Evolutionary conservation across 2,797 vertebrate species (phyloP), one percentile per base, ranked within the genome.

Genomic region (Taenioides sp.): DNA sequence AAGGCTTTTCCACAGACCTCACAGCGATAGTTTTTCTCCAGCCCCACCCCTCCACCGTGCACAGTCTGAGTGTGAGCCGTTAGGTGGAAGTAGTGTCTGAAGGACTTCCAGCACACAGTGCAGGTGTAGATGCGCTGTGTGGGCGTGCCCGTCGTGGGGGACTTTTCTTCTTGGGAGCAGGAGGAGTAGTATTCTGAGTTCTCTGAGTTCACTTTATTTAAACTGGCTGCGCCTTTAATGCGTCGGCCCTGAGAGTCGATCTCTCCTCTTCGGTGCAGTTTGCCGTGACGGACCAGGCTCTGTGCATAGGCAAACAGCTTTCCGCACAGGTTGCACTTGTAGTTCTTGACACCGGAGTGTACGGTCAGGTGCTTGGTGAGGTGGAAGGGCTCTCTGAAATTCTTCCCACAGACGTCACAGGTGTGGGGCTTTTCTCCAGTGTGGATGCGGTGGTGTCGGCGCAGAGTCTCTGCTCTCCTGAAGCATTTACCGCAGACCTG

Each of bases 271-370:
- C 96, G 87, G 81, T 98, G 97, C 77, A 97, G 86, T 80, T 97
- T 97, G 14, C 95, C 95, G 59, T 98, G 97, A 0, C 97, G 91
- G 1, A 97, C 97, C 2, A 98, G 92, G 79, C 97, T 98, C 87
- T 98, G 97, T 0, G 97, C 96, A 52, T 98, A 98, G 12, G 96
- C 97, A 7, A 98, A 98, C 74, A 96, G 92, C 73, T 98, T 98
- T 54, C 96, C 96, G 0, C 97, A 98, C 2, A 96, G 92, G 16
- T 96, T 95, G 61, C 97, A 98, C 72, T 96, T 96, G 93, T 96
- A 98, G 86, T 97, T 97, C 79, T 97, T 95, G 69, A 96, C 95
- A 0, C 96, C 95, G 0, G 96, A 97, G 91, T 98, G 96, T 80
- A 98, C 97, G 0, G 96, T 97, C 69, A 96, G 95, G 78, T 98